Evolutionary conservation across 2,888 invertebrate species (phyloP), one percentile per base, ranked within the genome.

Genomic region (Drosophila vallismaia): DNA sequence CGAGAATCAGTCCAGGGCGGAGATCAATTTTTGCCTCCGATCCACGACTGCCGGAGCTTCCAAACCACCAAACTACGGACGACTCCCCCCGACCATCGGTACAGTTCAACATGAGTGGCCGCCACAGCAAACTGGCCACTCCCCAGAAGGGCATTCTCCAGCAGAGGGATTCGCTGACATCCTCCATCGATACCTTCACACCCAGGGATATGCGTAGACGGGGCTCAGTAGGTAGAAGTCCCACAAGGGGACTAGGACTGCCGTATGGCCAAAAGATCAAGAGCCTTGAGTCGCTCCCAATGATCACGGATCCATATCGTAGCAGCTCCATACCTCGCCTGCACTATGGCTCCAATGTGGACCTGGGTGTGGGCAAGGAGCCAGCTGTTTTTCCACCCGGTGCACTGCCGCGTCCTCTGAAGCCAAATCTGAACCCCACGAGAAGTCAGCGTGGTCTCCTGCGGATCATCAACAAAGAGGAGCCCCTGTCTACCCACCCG

Each of bases 81-180:
- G 90, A 91, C 54, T 91, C 91, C 2, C 90, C 89, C 3, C 86
- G 91, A 0, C 91, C 90, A 9, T 91, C 91, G 3, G 91, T 91
- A 3, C 91, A 91, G 64, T 91, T 91, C 56, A 89, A 91, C 50
- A 91, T 92, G 91, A 87, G 86, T 33, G 88, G 88, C 0, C 71
- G 88, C 0, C 78, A 84, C 19, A 89, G 82, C 53, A 89, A 89
- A 67, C 40, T 83, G 62, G 80, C 89, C 49, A 83, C 83, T 31
- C 84, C 86, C 8, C 89, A 86, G 24, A 91, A 89, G 55, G 88
- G 91, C 29, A 91, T 91, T 26, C 74, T 91, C 0, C 92, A 91
- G 54, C 84, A 90, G 40, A 75, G 90, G 24, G 89, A 89, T 19
- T 88, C 89, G 3, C 63, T 90, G 10, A 88, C 88, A 2, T 88